phyloP scores from a whole-genome alignment of 2,797 vertebrate species.

The Poecilia gillii region DNA sequence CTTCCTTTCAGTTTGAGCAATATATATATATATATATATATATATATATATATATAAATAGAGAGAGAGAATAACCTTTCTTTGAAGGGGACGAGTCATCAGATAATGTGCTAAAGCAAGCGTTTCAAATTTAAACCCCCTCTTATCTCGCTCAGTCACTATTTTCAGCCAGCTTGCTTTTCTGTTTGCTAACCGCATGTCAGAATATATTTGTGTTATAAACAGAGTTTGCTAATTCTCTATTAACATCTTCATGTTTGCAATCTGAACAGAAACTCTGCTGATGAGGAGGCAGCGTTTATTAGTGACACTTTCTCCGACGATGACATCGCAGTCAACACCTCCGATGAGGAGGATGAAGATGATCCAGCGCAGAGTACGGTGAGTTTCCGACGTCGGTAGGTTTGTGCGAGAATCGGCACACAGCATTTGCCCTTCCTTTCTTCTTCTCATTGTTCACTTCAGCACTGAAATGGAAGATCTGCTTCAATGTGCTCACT shows the following conservation, averaged over 20 bases:
- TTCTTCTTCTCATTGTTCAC: slow-evolving; percentile 9
- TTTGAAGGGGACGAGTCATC: not conserved
- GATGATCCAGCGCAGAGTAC: slow-evolving; percentile 81
- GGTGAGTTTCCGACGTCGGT: slow-evolving; percentile 70
- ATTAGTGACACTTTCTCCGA: slow-evolving; percentile 81
- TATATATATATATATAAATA: slow-evolving; percentile 53
- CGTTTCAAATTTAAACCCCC: slow-evolving; percentile 15
- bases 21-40: slow-evolving; percentile 50
- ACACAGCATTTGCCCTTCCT: slow-evolving; percentile 16
- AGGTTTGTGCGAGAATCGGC: slow-evolving; percentile 13
- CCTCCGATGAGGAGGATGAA: slow-evolving; percentile 88
- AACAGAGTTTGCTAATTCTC: not conserved
- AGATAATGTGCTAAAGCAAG: slow-evolving; percentile 16
- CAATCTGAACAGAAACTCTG: slow-evolving; percentile 65
- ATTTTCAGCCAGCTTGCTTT: not conserved
- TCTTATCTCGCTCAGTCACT: not conserved
- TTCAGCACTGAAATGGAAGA: not conserved
- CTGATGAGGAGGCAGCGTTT: slow-evolving; percentile 49
- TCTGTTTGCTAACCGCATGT: not conserved
- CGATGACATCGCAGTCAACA: slow-evolving; percentile 78
- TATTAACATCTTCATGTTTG: not conserved
- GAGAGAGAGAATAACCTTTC: slow-evolving; percentile 6
- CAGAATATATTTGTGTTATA: not conserved
- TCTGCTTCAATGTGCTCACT: not conserved
- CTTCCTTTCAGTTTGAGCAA: slow-evolving; percentile 53